These are phyloP conservation scores for Chiloscyllium plagiosum DNA, from an alignment of 2,113 vertebrate genomes.

Conservation along the genomic window DNA sequence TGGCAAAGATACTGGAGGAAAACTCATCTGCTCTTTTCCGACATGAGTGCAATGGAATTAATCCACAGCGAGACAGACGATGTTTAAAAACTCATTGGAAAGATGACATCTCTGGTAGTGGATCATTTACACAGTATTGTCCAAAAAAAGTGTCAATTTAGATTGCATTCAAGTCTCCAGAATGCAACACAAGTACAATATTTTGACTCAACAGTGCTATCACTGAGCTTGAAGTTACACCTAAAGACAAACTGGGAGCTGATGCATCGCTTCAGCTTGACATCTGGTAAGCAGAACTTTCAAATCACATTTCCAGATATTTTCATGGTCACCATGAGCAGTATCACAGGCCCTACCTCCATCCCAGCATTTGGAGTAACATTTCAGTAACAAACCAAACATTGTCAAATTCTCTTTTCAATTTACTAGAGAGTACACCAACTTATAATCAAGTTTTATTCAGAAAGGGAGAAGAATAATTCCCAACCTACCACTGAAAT, in stretches of 20 bases:
- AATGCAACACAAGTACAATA: background rate
- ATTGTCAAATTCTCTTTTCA: background rate
- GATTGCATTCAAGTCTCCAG: background rate
- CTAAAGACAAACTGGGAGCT: background rate
- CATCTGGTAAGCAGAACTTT: background rate
- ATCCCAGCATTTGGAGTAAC: background rate
- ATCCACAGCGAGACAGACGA: background rate
- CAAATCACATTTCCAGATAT: background rate
- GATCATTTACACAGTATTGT: background rate
- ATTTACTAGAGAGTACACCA: background rate
- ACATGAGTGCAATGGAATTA: background rate
- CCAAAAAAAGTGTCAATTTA: background rate
- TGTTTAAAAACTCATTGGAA: background rate
- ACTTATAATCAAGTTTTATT: background rate
- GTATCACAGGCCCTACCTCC: background rate
- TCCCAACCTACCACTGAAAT: background rate
- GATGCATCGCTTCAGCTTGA: background rate
- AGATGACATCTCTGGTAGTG: background rate
- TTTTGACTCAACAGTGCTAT: background rate
- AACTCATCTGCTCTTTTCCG: background rate
- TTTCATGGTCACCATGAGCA: background rate
- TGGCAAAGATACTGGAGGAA: too few species aligned
- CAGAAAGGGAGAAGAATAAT: background rate
- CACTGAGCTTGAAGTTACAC: too few species aligned
- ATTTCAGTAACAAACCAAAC: background rate